Evolutionary conservation across 64 coral and sea anemone genomes (phyloP).

Genomic region (Porites australiensis): DNA sequence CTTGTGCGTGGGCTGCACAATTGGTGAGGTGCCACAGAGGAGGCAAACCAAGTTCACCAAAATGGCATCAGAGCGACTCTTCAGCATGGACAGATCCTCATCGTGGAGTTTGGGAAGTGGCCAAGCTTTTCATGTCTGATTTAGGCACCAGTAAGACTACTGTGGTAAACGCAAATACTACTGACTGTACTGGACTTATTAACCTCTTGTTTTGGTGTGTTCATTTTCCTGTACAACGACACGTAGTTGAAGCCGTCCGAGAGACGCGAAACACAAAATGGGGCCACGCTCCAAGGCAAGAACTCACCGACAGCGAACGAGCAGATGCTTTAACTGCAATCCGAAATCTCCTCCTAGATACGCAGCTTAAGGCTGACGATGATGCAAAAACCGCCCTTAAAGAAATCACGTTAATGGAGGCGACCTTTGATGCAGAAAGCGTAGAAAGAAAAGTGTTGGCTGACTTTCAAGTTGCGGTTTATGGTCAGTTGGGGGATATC

Average conservation of each 20-base stretch:
- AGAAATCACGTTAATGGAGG: conserved; percentile 48
- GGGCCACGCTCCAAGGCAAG: conserved; percentile 70
- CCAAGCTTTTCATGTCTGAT: conserved; percentile 87
- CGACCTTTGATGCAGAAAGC: conserved; percentile 21
- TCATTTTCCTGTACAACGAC: conserved; percentile 24
- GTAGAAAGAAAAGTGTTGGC: conserved; percentile 51
- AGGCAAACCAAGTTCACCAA: conserved; percentile 46
- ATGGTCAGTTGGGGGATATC: conserved; percentile 33
- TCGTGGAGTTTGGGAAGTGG: conserved; percentile 73
- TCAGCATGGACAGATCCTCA: conserved; percentile 53
- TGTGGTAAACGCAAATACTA: conserved; percentile 42
- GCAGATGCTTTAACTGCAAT: conserved; percentile 35
- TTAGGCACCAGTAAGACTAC: conserved; percentile 33
- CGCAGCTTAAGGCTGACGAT: conserved; percentile 28
- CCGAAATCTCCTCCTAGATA: conserved; percentile 55
- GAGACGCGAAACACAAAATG: conserved; percentile 68
- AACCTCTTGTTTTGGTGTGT: conserved; percentile 60
- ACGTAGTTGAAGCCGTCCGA: conserved; percentile 41
- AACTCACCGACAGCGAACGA: conserved; percentile 55
- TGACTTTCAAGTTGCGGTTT: conserved; percentile 25
- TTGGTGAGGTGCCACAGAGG: conserved; percentile 34
- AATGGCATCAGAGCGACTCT: conserved; percentile 78
- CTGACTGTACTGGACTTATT: conserved; percentile 70
- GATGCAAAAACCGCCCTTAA: conserved; percentile 51
- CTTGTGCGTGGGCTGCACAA: conserved; percentile 72